Conservation (phyloP, 92 coral and sea anemone species). For the Scolanthus callimorphus region DNA sequence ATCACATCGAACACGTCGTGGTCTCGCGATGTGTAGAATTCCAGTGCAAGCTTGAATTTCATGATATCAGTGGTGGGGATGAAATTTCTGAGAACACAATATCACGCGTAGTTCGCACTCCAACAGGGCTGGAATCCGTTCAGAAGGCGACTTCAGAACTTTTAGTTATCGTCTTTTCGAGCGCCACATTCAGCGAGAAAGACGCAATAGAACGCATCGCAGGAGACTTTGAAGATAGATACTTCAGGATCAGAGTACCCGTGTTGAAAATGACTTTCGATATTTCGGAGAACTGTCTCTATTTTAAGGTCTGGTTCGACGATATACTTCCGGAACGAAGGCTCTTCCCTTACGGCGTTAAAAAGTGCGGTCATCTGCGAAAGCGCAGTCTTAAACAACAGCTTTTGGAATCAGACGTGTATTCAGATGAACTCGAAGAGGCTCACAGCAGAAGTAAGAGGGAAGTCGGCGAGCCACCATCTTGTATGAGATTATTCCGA, state of each 20-base stretch:
- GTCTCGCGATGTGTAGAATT: slow-evolving; percentile 89
- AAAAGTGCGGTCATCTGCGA: slow-evolving; percentile 67
- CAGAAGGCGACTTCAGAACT: slow-evolving; percentile 50
- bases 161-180: slow-evolving; percentile 71
- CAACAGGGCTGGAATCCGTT: slow-evolving; percentile 91
- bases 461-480: slow-evolving; percentile 37
- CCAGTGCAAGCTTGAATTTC: slow-evolving; percentile 95
- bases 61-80: slow-evolving; percentile 42
- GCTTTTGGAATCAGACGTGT: slow-evolving; percentile 77
- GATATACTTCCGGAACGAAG: slow-evolving; percentile 61
- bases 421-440: slow-evolving; percentile 72
- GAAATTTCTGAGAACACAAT: slow-evolving; percentile 68
- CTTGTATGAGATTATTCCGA: slow-evolving; percentile 51
- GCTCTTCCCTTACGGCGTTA: slow-evolving; percentile 73
- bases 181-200: slow-evolving; percentile 87
- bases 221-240: slow-evolving; percentile 96
- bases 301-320: slow-evolving; percentile 52
- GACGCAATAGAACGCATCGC: slow-evolving; percentile 75
- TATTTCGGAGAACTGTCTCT: slow-evolving; percentile 78
- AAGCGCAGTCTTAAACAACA: slow-evolving; percentile 71
- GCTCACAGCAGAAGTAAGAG: slow-evolving; percentile 56
- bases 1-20: slow-evolving; percentile 67
- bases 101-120: slow-evolving; percentile 87
- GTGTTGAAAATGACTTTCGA: slow-evolving; percentile 80
- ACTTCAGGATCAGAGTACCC: slow-evolving; percentile 74